Percentiles rank a stretch among this genome's conserved stretches.
Evolutionary conservation across 2,888 invertebrate species (phyloP).

Genomic region (Malacosoma neustria): DNA sequence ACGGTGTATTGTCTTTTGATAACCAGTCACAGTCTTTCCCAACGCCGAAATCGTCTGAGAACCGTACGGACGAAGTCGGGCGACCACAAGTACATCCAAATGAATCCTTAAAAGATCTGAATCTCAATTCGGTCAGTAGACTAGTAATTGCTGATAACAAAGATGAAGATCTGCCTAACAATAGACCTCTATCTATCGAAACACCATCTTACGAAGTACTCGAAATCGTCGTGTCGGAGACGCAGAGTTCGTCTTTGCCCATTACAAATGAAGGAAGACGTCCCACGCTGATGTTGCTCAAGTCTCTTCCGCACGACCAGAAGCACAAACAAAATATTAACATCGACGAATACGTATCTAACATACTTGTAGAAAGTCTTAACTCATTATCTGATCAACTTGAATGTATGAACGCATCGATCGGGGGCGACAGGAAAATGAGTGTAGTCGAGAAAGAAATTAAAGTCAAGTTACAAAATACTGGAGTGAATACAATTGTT

Average conservation of each 20-base stretch:
- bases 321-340: slow-evolving; percentile 25
- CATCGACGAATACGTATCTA: slow-evolving; percentile 68
- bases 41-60: background rate
- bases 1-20: background rate
- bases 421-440: slow-evolving; percentile 46
- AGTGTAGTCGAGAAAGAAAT: slow-evolving; percentile 68
- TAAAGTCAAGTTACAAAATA: slow-evolving; percentile 63
- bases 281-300: background rate
- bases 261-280: slow-evolving; percentile 3
- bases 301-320: slow-evolving; percentile 2
- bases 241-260: slow-evolving; percentile 25
- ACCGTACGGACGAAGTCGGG: background rate
- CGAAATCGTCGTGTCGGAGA: slow-evolving; percentile 63
- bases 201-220: slow-evolving; percentile 45
- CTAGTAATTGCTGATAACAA: slow-evolving; percentile 28
- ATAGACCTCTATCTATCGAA: slow-evolving; percentile 27
- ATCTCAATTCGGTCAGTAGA: background rate
- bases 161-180: slow-evolving; percentile 28
- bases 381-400: slow-evolving; percentile 63
- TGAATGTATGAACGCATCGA: slow-evolving; percentile 54
- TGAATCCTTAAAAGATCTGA: background rate
- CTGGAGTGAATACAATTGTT: slow-evolving; percentile 64
- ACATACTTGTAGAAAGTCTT: slow-evolving; percentile 66
- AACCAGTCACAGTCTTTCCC: background rate
- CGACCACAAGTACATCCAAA: background rate